phyloP scores from a whole-genome alignment of 2,797 vertebrate species.

The Pelodytes ibericus region DNA sequence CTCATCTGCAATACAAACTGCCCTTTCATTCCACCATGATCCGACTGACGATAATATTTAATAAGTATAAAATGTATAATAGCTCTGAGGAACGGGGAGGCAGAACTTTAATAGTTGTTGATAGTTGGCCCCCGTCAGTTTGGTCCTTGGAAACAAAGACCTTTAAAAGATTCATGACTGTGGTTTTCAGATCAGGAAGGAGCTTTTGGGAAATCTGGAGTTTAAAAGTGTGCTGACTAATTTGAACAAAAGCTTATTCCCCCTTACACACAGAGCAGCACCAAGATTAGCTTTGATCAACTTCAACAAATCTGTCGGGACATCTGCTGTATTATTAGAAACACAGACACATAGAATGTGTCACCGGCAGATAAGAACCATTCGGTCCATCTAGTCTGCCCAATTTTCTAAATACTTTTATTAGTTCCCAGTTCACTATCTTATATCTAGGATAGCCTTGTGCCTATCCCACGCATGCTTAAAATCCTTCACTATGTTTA shows the following conservation, averaged over 20 bases:
- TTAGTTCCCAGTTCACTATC: no score
- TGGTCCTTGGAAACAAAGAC: slow-evolving; percentile 39
- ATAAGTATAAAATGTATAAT: no score
- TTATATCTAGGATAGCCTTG: no score
- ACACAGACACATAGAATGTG: no score
- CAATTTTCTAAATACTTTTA: no score
- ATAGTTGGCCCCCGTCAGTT: slow-evolving; percentile 16
- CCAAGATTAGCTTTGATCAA: slow-evolving; percentile 36
- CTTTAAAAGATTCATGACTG: slow-evolving; percentile 35
- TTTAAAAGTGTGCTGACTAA: slow-evolving; percentile 28
- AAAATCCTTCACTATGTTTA: no score
- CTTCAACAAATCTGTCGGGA: slow-evolving; percentile 29
- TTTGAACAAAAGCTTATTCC: slow-evolving; percentile 43
- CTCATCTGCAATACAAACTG: no score
- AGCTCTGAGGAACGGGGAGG: slow-evolving; percentile 23
- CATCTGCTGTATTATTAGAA: slow-evolving; percentile 24
- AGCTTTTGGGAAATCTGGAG: slow-evolving; percentile 13
- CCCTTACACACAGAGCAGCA: slow-evolving; percentile 20
- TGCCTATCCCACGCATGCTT: no score
- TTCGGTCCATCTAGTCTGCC: no score
- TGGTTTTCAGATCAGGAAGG: slow-evolving; percentile 21
- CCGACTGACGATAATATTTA: no score
- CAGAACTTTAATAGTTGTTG: slow-evolving; percentile 32
- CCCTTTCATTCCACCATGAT: no score
- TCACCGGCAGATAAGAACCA: no score